These are phyloP conservation scores for Sepiola atlantica DNA, from an alignment of 2,888 invertebrate species.

Conservation along the genomic window DNA sequence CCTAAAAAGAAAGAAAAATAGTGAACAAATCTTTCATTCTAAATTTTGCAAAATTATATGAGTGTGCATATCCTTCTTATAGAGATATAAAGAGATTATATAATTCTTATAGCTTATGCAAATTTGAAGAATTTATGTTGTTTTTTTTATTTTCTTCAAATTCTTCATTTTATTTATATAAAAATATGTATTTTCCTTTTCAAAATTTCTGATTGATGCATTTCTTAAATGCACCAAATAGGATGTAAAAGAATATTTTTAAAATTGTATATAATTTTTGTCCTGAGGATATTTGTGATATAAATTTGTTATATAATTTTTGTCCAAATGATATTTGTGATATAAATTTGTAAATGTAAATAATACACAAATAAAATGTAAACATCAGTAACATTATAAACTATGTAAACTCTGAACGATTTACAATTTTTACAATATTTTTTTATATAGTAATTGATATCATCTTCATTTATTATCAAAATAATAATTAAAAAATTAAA, in stretches of 20 bases:
- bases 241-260: neutral
- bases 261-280: neutral
- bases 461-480: neutral
- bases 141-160: conserved; percentile 8
- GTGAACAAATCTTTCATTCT: neutral
- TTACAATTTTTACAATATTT: no score
- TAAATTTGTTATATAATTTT: no score
- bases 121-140: no score
- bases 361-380: no score
- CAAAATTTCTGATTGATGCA: neutral
- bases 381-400: no score
- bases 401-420: no score
- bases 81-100: neutral
- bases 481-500: no score
- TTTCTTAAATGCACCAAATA: neutral
- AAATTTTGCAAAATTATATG: neutral
- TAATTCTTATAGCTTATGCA: neutral
- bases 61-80: neutral
- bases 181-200: neutral
- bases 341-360: no score
- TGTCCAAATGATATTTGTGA: no score
- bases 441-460: neutral
- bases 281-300: neutral
- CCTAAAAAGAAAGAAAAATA: neutral
- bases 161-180: no score